Evolutionary conservation across 30 jellyfish, hydroid and myxozoan species (phyloP), one percentile per base, ranked within the genome.

Genomic region (Hydractinia symbiolongicarpus): DNA sequence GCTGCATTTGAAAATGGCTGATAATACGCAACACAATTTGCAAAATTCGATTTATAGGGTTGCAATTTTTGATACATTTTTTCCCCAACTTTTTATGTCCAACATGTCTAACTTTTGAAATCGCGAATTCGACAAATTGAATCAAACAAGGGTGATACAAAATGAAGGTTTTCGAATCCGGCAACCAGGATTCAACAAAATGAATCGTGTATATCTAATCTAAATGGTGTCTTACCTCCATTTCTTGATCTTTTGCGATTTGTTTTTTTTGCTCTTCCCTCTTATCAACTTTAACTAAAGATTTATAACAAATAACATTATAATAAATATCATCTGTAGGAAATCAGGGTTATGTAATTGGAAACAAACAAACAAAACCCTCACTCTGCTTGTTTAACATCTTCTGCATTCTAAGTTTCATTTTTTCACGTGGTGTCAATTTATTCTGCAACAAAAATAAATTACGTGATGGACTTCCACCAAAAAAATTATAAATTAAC

Each of bases 401-500:
- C 69, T 90, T 90, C 78, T 90, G 97, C 97, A 90, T 90, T 17
- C 97, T 90, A 4, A 90, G 84, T 82, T 90, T 90, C 82, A 90
- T 85, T 67, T 88, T 81, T 55, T 90, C 97, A 58, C 93, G 95
- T n/a, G 95, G 94, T 5, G 95, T 90, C 60, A 90, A 69, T 54
- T 85, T 90, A 64, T 88, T 85, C 97, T 90, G 61, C 76, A 83
- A 72, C 9, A 15, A 74, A 73, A 58, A 77, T 13, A 19, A 9
- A 54, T 8, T 72, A 72, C 9, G 44, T 30, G 2, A 30, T 30
- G 44, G 44, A 30, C 44, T 2, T 30, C 44, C 44, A 2, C 44
- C 44, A 30, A 30, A 30, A 30, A 30, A 30, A 30, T 30, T 30
- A 30, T 30, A 30, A 30, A 30, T 30, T 1, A 30, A 30, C 44